Percentiles rank a stretch among this genome's conserved stretches.
Evolutionary conservation across 2,797 vertebrate genomes (phyloP).

Genomic region (Chelon labrosus): DNA sequence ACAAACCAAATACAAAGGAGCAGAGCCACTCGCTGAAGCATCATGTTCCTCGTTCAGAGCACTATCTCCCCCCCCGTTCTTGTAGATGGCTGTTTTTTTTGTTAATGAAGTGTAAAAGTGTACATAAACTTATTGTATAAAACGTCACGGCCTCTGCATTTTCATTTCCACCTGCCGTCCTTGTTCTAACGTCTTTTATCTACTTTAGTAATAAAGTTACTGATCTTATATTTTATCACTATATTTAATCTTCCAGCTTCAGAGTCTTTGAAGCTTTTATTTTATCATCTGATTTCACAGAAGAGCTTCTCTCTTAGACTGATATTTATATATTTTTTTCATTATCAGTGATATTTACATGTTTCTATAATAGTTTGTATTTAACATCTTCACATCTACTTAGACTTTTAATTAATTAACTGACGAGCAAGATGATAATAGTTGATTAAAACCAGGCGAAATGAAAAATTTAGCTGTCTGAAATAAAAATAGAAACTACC

Average conservation of each 20-base stretch:
- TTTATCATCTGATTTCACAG: too few species aligned
- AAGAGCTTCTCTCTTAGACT: too few species aligned
- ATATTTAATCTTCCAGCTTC: neutral
- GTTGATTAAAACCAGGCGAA: too few species aligned
- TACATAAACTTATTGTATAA: slow-evolving; percentile 89
- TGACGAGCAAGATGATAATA: too few species aligned
- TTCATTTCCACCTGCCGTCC: slow-evolving; percentile 38
- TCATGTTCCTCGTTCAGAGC: slow-evolving; percentile 80
- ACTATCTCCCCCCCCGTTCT: slow-evolving; percentile 70
- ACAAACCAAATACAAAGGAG: slow-evolving; percentile 86
- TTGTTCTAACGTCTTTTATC: slow-evolving; percentile 29
- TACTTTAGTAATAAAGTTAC: slow-evolving; percentile 29
- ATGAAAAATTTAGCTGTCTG: too few species aligned
- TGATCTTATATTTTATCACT: neutral
- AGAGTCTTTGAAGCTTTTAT: neutral
- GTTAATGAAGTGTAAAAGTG: slow-evolving; percentile 86
- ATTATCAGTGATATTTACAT: neutral
- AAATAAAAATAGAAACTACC: too few species aligned
- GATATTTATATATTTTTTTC: too few species aligned
- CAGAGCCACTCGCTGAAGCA: slow-evolving; percentile 81
- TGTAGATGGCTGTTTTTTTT: slow-evolving; percentile 78
- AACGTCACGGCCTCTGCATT: slow-evolving; percentile 55
- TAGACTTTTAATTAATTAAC: too few species aligned
- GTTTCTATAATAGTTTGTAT: neutral
- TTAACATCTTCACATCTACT: neutral